A percentile compares a stretch with the other conserved stretches of the same genome.
phyloP scores from a whole-genome alignment of 2,888 invertebrate genomes.

The Hyposoter didymator region DNA sequence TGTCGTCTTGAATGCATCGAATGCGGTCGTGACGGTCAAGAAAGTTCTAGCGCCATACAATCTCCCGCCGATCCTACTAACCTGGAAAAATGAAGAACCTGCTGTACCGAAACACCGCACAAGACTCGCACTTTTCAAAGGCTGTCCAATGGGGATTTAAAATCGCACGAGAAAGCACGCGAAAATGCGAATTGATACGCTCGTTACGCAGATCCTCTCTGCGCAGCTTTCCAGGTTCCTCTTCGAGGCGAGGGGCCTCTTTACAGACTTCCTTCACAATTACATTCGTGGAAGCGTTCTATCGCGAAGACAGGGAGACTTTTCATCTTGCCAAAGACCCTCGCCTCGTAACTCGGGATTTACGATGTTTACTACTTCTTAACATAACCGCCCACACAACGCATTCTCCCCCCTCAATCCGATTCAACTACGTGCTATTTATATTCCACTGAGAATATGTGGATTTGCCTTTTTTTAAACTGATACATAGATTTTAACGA shows the following conservation, averaged over 20 bases:
- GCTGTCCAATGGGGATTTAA: slow-evolving; percentile 13
- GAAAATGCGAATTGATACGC: slow-evolving; percentile 58
- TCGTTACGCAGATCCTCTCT: slow-evolving; percentile 50
- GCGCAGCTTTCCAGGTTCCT: slow-evolving; percentile 5
- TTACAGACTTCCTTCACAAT: slow-evolving; percentile 34
- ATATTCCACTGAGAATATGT: background rate
- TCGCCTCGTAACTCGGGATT: slow-evolving; percentile 53
- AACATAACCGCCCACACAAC: slow-evolving; percentile 37
- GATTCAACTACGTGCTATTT: background rate
- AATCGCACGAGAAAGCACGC: slow-evolving; percentile 24
- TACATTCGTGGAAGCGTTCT: slow-evolving; percentile 52
- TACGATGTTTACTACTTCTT: slow-evolving; percentile 52
- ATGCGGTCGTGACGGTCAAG: too few relatives aligned
- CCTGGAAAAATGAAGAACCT: background rate
- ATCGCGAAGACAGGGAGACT: slow-evolving; percentile 36
- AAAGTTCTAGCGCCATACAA: background rate
- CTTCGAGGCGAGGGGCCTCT: slow-evolving; percentile 32
- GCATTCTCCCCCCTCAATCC: background rate
- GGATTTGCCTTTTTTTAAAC: background rate
- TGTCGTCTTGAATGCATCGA: too few relatives aligned
- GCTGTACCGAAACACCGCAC: background rate
- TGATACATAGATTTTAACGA: background rate
- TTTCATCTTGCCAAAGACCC: slow-evolving; percentile 25
- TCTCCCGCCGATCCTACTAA: background rate
- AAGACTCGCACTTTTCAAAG: background rate